Percentiles rank a stretch among this genome's conserved stretches.
phyloP scores from a whole-genome alignment of 1,140 invertebrate genomes.

The Akabosia matsudoensis region DNA sequence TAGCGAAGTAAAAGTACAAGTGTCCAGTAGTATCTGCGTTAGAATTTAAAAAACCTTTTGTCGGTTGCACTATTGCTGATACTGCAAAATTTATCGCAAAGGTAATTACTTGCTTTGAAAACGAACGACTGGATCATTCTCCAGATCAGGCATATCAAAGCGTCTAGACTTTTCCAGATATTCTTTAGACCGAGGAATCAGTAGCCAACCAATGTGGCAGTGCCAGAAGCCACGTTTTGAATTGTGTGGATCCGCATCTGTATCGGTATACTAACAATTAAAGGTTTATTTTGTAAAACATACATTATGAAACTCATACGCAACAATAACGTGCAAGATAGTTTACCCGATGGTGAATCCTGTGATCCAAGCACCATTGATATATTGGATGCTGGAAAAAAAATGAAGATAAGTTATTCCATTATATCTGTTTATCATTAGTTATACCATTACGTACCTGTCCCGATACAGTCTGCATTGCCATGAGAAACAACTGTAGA shows the following conservation, averaged over 20 bases:
- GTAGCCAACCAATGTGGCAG: constrained; percentile 88
- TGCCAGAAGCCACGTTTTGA: constrained; percentile 56
- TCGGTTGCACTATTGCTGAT: too few relatives aligned
- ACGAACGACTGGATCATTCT: constrained; percentile 47
- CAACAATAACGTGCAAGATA: not conserved
- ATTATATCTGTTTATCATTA: too few relatives aligned
- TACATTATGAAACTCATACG: not conserved
- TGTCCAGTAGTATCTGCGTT: constrained; percentile 69
- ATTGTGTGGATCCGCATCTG: constrained; percentile 93
- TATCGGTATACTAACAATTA: constrained; percentile 86
- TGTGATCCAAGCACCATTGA: not conserved
- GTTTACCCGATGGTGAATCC: not conserved
- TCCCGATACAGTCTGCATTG: constrained; percentile 56
- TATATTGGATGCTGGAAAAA: not conserved
- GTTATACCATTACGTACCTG: constrained; percentile 49
- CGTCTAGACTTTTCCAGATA: constrained; percentile 78
- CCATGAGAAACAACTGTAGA: constrained; percentile 52
- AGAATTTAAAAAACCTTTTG: constrained; percentile 49
- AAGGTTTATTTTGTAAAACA: constrained; percentile 80
- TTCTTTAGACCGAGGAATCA: constrained; percentile 85
- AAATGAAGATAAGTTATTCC: not conserved
- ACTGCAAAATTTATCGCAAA: not conserved
- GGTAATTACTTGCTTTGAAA: constrained; percentile 46
- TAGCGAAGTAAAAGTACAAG: constrained; percentile 81
- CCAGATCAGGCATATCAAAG: constrained; percentile 82